phyloP scores from a whole-genome alignment of 2,113 vertebrate species.

The Chelonoidis abingdonii region DNA sequence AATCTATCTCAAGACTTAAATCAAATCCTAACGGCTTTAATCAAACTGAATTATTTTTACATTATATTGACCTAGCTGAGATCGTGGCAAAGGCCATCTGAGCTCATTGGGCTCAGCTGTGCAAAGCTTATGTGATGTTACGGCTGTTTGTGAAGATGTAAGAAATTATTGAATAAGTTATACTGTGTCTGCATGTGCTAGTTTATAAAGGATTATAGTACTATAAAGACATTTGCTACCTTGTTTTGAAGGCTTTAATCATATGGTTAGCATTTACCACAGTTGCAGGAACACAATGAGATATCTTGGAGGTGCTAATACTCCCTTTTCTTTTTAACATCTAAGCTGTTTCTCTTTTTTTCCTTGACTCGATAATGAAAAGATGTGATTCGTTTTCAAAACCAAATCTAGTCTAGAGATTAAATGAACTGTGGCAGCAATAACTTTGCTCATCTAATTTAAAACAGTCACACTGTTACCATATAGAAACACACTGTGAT shows the following conservation, averaged over 20 bases:
- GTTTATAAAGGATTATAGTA: background rate
- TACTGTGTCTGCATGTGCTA: background rate
- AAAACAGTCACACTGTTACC: background rate
- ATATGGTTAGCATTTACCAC: background rate
- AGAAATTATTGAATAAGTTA: background rate
- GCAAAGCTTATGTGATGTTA: background rate
- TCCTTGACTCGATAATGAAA: background rate
- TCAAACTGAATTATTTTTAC: constrained; percentile 1
- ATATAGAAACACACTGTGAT: background rate
- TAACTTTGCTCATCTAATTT: background rate
- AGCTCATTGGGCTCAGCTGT: background rate
- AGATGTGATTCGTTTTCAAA: background rate
- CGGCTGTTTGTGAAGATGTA: background rate
- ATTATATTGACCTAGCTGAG: background rate
- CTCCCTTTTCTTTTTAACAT: background rate
- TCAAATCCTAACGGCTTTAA: background rate
- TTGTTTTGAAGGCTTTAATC: background rate
- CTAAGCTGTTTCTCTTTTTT: background rate
- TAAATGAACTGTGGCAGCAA: background rate
- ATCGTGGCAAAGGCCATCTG: background rate
- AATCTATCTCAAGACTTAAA: background rate
- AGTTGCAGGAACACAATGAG: background rate
- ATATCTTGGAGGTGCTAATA: background rate
- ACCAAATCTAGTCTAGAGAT: background rate
- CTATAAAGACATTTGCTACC: background rate